A percentile compares a stretch with the other conserved stretches of the same genome.
Conservation (phyloP, 2,113 vertebrate genomes). For the Channa maculata region DNA sequence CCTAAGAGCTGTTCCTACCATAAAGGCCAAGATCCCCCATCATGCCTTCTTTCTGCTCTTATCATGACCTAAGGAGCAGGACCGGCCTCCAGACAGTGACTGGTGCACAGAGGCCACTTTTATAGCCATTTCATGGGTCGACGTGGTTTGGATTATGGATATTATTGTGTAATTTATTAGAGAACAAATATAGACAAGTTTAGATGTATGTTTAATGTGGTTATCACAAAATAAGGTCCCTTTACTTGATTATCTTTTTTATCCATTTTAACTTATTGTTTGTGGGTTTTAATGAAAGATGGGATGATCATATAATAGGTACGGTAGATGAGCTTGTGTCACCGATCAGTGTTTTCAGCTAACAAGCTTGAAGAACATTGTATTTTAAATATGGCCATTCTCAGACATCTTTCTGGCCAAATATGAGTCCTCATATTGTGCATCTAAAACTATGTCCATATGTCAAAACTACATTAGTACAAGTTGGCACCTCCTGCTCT, state of each 20-base stretch:
- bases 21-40: slow-evolving; percentile 75
- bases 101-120: slow-evolving; percentile 69
- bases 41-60: slow-evolving; percentile 79
- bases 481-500: slow-evolving; percentile 15
- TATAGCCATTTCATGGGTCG: slow-evolving; percentile 80
- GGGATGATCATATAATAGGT: slow-evolving; percentile 15
- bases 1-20: slow-evolving; percentile 62
- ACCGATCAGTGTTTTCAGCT: slow-evolving; percentile 27
- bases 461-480: slow-evolving; percentile 9
- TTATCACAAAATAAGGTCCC: slow-evolving; percentile 85
- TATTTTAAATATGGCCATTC: slow-evolving; percentile 14
- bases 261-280: slow-evolving; percentile 65
- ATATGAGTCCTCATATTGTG: slow-evolving; percentile 11
- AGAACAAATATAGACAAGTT: slow-evolving; percentile 76
- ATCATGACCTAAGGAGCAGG: slow-evolving; percentile 69
- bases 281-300: slow-evolving; percentile 39
- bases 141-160: slow-evolving; percentile 69
- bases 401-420: slow-evolving; percentile 7
- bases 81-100: slow-evolving; percentile 74
- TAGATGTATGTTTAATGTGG: slow-evolving; percentile 83
- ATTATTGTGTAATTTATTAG: slow-evolving; percentile 84
- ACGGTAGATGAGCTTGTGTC: slow-evolving; percentile 16
- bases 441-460: slow-evolving; percentile 14
- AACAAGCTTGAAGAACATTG: slow-evolving; percentile 25
- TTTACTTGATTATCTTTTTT: slow-evolving; percentile 83